Base-by-base conservation (phyloP, 2,888 invertebrate genomes). In the Drosophila eohydei region DNA sequence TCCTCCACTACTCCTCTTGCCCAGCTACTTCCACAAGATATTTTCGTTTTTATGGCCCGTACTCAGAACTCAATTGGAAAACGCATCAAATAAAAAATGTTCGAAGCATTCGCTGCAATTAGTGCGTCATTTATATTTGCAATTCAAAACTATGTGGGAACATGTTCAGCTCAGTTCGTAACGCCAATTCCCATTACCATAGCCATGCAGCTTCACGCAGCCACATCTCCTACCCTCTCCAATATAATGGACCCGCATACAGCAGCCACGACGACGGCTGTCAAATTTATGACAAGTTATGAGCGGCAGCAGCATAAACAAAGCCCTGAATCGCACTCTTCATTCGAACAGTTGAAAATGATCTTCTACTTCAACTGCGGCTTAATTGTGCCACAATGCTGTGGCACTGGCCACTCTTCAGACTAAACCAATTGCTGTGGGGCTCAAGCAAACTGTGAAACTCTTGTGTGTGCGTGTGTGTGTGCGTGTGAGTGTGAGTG, bases 261-360 rank as follows among this genome's bases (percentile, higher is more conserved):
- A 40, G 14, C 50, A 21, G 41, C 58, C 51, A 38, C 65, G 63
- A 54, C 70, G 43, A 48, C n/a, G 64, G 64, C 89, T 90, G 90
- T 88, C 88, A 90, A 77, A 83, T 75, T 88, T 88, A 90, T 88
- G 88, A 88, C 89, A 87, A 87, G 89, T 90, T 88, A 88, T 87
- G 88, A 88, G 81, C 69, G 72, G 67, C 74, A 74, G 69, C 76
- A 61, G 78, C 84, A 84, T 80, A 84, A 84, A 85, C 82, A 87
- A 83, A 87, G 59, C 78, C 36, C 61, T 79, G 61, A 71, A 71
- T 66, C 74, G 43, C 58, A 63, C 73, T 68, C 78, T 64, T 73
- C 70, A 70, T 65, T 74, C 44, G 56, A 36, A 36, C 58, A 44
- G 50, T 71, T 71, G 78, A 73, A 77, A 80, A 80, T 71, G 78